These are phyloP conservation scores for Auanema sp. DNA, from an alignment of 2,888 invertebrate genomes.

Conservation along the genomic window DNA sequence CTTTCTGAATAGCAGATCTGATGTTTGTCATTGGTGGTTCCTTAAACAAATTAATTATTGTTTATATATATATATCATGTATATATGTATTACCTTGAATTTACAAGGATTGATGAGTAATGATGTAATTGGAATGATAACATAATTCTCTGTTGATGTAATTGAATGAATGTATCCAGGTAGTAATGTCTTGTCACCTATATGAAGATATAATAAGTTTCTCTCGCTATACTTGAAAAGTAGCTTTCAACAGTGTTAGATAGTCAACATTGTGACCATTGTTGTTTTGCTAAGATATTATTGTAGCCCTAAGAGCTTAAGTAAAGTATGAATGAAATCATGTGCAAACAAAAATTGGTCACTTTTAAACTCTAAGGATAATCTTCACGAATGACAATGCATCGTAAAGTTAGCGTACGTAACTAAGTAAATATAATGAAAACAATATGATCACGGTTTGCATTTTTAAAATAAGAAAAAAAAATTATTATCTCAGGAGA, in stretches of 20 bases:
- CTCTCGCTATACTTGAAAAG: neutral
- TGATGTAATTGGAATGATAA: constrained; percentile 63
- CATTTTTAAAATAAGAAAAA: no score
- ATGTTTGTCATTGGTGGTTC: constrained; percentile 60
- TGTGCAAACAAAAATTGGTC: no score
- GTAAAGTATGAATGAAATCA: no score
- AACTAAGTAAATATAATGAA: no score
- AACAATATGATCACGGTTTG: no score
- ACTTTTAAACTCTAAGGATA: no score
- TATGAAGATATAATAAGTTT: constrained; percentile 8
- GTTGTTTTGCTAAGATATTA: neutral
- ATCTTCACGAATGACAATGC: no score
- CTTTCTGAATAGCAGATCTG: constrained; percentile 54
- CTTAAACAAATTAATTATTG: constrained; percentile 6
- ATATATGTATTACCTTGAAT: constrained; percentile 48
- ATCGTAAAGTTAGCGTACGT: no score
- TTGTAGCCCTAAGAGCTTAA: neutral
- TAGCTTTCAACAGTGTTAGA: neutral
- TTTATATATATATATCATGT: no score
- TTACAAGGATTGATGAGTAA: constrained; percentile 63
- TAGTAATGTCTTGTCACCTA: constrained; percentile 61
- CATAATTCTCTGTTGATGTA: constrained; percentile 60
- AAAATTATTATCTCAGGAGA: no score
- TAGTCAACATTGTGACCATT: neutral
- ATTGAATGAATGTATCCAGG: constrained; percentile 64